Evolutionary conservation across 2,797 vertebrate species (phyloP).

Genomic region (Coranthus polyacanthus): DNA sequence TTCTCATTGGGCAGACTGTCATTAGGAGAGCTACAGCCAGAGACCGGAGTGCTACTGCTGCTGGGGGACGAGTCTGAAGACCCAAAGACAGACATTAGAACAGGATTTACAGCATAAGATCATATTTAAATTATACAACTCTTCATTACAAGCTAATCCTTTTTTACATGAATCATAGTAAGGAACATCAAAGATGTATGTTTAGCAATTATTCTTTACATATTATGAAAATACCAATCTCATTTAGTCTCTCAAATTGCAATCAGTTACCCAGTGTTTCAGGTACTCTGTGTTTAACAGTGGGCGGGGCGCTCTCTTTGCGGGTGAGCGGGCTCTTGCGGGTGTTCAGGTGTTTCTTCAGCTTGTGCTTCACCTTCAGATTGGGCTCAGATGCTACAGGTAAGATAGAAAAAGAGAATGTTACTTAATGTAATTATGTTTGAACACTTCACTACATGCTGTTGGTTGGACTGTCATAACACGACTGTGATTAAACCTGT

Average conservation of each 20-base stretch:
- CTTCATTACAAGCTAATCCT: no score
- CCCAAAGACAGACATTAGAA: neutral
- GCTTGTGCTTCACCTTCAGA: constrained; percentile 94
- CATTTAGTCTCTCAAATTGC: no score
- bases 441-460: neutral
- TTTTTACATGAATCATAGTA: neutral
- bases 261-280: constrained; percentile 88
- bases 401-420: neutral
- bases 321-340: constrained; percentile 95
- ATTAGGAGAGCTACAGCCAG: constrained; percentile 96
- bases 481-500: neutral
- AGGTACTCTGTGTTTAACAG: constrained; percentile 87
- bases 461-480: neutral
- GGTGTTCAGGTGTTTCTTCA: constrained; percentile 94
- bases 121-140: neutral
- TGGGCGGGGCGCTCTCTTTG: constrained; percentile 94
- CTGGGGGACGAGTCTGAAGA: constrained; percentile 93
- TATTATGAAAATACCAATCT: no score
- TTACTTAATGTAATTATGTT: neutral
- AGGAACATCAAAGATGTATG: neutral
- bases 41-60: constrained; percentile 96
- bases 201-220: neutral
- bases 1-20: constrained; percentile 93
- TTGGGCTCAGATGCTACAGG: constrained; percentile 93
- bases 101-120: neutral